Conservation (phyloP, 2,113 vertebrate genomes). For the Microtus oregoni region DNA sequence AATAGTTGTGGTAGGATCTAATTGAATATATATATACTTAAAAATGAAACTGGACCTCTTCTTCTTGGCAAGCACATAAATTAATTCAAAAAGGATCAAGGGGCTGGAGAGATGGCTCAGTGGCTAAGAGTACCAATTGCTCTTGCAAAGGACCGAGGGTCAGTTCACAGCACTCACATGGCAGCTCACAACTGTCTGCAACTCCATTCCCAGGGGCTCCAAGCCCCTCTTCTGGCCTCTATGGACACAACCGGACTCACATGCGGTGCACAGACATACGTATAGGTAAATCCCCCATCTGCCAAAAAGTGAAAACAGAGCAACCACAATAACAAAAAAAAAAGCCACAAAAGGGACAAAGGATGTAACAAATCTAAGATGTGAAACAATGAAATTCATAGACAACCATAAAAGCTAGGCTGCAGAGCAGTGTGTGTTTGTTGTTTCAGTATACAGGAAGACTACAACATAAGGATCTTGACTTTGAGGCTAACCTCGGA, state of each 20-base stretch:
- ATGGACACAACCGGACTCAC: not conserved
- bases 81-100: not conserved
- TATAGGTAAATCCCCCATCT: not conserved
- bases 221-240: not conserved
- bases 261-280: not conserved
- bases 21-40: not conserved
- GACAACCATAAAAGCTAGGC: not conserved
- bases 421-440: not conserved
- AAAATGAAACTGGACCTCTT: not conserved
- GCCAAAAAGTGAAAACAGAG: not conserved
- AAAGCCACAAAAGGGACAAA: not conserved
- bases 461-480: not conserved
- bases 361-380: not conserved
- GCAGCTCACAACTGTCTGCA: not conserved
- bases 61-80: not conserved
- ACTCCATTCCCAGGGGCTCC: not conserved
- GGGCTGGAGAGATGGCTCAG: not conserved
- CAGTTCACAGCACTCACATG: not conserved
- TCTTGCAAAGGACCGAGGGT: not conserved
- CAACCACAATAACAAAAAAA: not conserved
- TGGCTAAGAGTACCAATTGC: not conserved
- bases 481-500: not conserved
- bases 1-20: not conserved
- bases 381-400: not conserved
- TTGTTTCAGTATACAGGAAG: not conserved